phyloP scores from a whole-genome alignment of 1,140 invertebrate species.

The Octopus bimaculoides region DNA sequence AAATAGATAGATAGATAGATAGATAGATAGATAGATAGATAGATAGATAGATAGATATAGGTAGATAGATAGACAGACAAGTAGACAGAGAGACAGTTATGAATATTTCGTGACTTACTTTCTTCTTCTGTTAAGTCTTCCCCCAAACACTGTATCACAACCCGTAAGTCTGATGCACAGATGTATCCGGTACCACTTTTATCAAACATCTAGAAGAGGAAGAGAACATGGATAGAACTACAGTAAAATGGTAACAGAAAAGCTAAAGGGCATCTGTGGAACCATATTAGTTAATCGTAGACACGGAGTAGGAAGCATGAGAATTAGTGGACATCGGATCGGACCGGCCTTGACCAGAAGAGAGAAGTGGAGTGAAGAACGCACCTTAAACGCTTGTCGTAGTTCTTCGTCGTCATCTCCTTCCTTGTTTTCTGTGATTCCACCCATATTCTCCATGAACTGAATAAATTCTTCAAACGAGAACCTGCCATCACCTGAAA shows the following conservation, averaged over 20 bases:
- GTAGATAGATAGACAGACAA: no score
- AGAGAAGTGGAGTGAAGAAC: no score
- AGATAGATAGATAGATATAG: no score
- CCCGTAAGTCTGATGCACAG: conserved; percentile 81
- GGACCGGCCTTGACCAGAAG: no score
- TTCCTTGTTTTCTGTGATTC: conserved; percentile 61
- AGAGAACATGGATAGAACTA: not conserved
- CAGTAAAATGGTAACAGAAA: no score
- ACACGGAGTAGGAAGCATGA: no score
- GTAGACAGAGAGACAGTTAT: no score
- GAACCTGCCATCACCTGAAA: conserved; percentile 78
- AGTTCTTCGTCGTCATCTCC: conserved; percentile 74
- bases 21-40: no score
- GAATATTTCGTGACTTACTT: conserved; percentile 38
- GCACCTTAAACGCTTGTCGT: conserved; percentile 45
- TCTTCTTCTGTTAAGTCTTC: conserved; percentile 99
- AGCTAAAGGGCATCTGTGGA: no score
- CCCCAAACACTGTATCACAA: conserved; percentile 98
- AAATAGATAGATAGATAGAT: no score
- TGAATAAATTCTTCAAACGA: conserved; percentile 91
- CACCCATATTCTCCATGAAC: conserved; percentile 79
- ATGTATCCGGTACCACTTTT: conserved; percentile 51
- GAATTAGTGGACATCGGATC: no score
- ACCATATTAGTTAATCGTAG: no score
- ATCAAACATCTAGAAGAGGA: conserved; percentile 45